Evolutionary conservation across 2,888 invertebrate genomes (phyloP).

Genomic region (Leptura quadrifasciata): DNA sequence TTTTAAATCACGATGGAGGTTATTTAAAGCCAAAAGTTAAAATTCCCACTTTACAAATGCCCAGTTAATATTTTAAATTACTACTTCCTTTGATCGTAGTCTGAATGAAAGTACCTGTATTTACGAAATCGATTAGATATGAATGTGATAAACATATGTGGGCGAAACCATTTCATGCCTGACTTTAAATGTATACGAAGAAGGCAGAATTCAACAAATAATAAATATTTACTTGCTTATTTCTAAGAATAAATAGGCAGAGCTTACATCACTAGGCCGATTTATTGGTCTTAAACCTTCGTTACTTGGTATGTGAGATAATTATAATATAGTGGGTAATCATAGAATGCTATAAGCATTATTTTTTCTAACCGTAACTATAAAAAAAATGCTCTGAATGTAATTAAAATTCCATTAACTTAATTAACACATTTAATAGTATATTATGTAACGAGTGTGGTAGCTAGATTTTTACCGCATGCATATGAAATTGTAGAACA

Average conservation of each 20-base stretch:
- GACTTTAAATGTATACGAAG: neutral
- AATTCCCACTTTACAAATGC: neutral
- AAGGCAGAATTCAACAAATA: neutral
- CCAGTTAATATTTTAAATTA: conserved; percentile 1
- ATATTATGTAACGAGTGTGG: no score
- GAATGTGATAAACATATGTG: neutral
- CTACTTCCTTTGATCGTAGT: neutral
- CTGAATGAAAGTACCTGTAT: neutral
- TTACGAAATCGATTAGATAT: neutral
- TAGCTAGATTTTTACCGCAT: no score
- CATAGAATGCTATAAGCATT: no score
- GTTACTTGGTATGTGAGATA: neutral
- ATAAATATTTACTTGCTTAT: conserved; percentile 3
- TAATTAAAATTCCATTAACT: no score
- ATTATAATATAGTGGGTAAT: no score
- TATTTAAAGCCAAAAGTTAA: neutral
- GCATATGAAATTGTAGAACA: no score
- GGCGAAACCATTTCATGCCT: neutral
- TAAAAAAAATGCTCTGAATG: no score
- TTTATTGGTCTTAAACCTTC: neutral
- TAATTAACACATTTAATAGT: no score
- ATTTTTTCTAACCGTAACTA: no score
- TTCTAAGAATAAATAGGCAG: neutral
- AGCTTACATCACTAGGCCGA: neutral
- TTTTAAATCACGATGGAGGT: neutral